Evolutionary conservation across 2,113 vertebrate species (phyloP), one percentile per base, ranked within the genome.

Genomic region (Sinocyclocheilus rhinocerous): DNA sequence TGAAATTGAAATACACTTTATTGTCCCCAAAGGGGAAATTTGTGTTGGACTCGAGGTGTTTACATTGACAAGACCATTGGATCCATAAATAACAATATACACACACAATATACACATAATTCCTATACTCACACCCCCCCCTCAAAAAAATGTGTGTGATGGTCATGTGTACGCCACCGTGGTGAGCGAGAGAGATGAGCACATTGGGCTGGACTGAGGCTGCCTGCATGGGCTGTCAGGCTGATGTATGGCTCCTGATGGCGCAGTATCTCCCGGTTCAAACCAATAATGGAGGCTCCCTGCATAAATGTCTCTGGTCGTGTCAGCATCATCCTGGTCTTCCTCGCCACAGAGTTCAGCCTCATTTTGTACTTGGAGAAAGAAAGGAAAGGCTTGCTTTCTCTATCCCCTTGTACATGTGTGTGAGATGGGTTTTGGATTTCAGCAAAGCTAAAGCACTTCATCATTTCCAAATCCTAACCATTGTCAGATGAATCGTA

Each of bases 201-300:
- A 79, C 65, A 33, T n/a, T 11, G 36, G 36, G 77, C 63, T 65
- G 67, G 33, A 67, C n/a, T 1, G 65, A 81, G 65, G 83, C 39
- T 78, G 48, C 76, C 83, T 80, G 36, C 24, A 48, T 50, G 18
- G 3, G 16, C 42, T 84, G 83, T 86, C 88, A 87, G 15, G 52
- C 48, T 89, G 90, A 90, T 90, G 42, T 87, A 87, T 85, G 6
- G 73, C 70, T 70, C 75, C 52, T 69, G 69, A 86, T 61, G 81
- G 86, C 29, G 83, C 87, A 81, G 73, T 45, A 85, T 86, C 81
- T 86, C 84, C 86, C 57, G 85, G 42, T 88, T 90, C 89, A 87
- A 91, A 90, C 80, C 73, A 91, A 92, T 92, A 89, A 91, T 76
- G 79, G 4, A 55, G 52, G 89, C 88, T 77, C 88, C 76, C 67